phyloP scores from a whole-genome alignment of 1,140 invertebrate species.

The Asbolus verrucosus region DNA sequence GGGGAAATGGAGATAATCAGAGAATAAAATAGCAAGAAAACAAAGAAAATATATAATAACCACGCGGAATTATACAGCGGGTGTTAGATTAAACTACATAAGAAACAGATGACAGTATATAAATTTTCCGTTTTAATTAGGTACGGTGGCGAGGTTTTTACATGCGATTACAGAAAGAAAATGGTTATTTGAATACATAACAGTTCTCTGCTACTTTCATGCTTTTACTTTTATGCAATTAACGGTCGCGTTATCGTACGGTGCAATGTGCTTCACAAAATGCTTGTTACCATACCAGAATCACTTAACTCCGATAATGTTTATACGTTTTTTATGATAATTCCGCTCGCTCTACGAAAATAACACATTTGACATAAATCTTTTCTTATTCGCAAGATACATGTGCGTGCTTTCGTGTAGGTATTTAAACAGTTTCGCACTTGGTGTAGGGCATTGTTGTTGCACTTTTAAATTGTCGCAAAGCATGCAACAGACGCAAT shows the following conservation, averaged over 20 bases:
- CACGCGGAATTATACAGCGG: background rate
- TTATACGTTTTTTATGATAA: conserved; percentile 28
- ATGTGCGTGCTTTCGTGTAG: conserved; percentile 34
- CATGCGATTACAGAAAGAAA: conserved; percentile 18
- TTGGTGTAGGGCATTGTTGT: conserved; percentile 6
- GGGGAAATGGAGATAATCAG: background rate
- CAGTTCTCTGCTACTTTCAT: conserved; percentile 17
- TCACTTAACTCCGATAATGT: conserved; percentile 24
- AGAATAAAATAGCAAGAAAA: background rate
- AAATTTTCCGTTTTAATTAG: conserved; percentile 1
- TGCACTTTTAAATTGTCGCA: conserved; percentile 11
- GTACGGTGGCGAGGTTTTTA: background rate
- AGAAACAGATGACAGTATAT: background rate
- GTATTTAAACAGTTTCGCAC: conserved; percentile 28
- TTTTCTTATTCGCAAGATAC: conserved; percentile 10
- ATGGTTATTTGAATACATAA: conserved; percentile 5
- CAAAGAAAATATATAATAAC: too few relatives aligned
- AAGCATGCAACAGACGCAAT: conserved; percentile 14
- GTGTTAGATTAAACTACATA: too few relatives aligned
- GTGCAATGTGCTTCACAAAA: conserved; percentile 10
- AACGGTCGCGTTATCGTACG: conserved; percentile 25
- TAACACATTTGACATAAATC: background rate
- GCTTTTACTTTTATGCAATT: conserved; percentile 38
- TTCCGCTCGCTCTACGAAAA: background rate
- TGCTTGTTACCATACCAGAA: conserved; percentile 6